Evolutionary conservation across 2,888 invertebrate species (phyloP), one percentile per base, ranked within the genome.

Genomic region (Chymomyza caudatula): DNA sequence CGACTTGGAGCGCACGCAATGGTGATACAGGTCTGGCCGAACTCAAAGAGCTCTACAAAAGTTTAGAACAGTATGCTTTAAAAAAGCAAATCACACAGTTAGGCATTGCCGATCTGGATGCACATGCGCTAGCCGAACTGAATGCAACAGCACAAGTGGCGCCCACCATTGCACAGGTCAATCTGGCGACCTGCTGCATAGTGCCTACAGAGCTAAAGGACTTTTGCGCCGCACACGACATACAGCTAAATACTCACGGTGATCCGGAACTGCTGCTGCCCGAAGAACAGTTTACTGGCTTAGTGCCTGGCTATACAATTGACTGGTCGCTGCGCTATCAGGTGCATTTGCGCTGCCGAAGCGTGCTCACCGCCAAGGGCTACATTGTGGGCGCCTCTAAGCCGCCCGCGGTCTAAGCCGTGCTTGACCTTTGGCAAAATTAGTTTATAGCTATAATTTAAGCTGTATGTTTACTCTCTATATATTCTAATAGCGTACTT

Each of bases 231-330:
- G 94, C 95, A 74, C 94, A 98, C 84, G 96, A 97, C 85, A 95
- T 99, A 69, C 97, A 98, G 88, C 91, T 99, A 44, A 92, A 99
- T 22, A 99, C 98, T 0, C 99, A 99, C 89, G 97, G 96, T 85
- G 99, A 99, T 90, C 97, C 98, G 0, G 94, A 94, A 87, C 74
- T 89, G 51, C 67, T 88, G 65, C 91, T 93, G 42, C 89, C 91
- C 63, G 92, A 92, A 19, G 92, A 92, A 66, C 92, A 93, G 19
- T 91, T 96, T 0, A 22, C 64, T 3, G 63, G 62, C n/a, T 90
- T 92, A 0, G 90, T 92, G 13, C 91, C 91, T 0, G 92, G 92
- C 69, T 89, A 91, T 65, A 90, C 91, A 49, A 88, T 95, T 13
- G 92, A 94, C 64, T 98, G 97, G 97, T 94, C 95, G 3, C 92